Percentiles rank a stretch among this genome's conserved stretches.
Evolutionary conservation across 2,113 vertebrate genomes (phyloP).

Genomic region (Prionailurus viverrinus): DNA sequence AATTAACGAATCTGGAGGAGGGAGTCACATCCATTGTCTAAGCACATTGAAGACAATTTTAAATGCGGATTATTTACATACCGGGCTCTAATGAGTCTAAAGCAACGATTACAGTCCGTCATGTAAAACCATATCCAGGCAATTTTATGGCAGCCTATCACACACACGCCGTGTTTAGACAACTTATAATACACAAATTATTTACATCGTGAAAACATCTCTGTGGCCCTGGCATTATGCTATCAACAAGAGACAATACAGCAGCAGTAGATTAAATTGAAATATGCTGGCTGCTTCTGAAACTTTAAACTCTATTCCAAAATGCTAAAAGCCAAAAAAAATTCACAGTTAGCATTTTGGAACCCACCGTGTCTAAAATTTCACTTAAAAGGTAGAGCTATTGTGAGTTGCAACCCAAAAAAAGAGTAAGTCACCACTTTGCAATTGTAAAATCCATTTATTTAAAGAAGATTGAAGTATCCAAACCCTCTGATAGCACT

Average conservation of each 20-base stretch:
- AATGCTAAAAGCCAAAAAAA: slow-evolving; percentile 53
- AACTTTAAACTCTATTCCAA: slow-evolving; percentile 63
- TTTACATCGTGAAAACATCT: slow-evolving; percentile 66
- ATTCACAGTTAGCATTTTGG: slow-evolving; percentile 52
- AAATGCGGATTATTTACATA: slow-evolving; percentile 79
- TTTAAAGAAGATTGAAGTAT: slow-evolving; percentile 61
- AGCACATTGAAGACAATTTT: slow-evolving; percentile 64
- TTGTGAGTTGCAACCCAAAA: slow-evolving; percentile 37
- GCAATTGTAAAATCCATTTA: slow-evolving; percentile 72
- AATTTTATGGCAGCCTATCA: slow-evolving; percentile 58
- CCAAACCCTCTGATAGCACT: slow-evolving; percentile 61
- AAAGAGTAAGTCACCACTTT: slow-evolving; percentile 25
- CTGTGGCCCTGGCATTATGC: slow-evolving; percentile 50
- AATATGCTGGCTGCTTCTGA: slow-evolving; percentile 61
- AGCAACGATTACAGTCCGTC: slow-evolving; percentile 66
- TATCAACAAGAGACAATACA: slow-evolving; percentile 43
- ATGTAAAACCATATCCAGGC: slow-evolving; percentile 59
- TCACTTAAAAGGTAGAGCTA: slow-evolving; percentile 47
- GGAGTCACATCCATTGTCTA: slow-evolving; percentile 54
- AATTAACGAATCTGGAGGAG: slow-evolving; percentile 50
- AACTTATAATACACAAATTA: slow-evolving; percentile 74
- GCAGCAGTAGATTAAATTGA: slow-evolving; percentile 59
- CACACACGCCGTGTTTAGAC: slow-evolving; percentile 7
- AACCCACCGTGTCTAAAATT: slow-evolving; percentile 45
- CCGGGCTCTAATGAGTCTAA: slow-evolving; percentile 63